Percentiles rank a stretch among this genome's conserved stretches.
phyloP scores from a whole-genome alignment of 2,888 invertebrate species.

The Dione vanillae region DNA sequence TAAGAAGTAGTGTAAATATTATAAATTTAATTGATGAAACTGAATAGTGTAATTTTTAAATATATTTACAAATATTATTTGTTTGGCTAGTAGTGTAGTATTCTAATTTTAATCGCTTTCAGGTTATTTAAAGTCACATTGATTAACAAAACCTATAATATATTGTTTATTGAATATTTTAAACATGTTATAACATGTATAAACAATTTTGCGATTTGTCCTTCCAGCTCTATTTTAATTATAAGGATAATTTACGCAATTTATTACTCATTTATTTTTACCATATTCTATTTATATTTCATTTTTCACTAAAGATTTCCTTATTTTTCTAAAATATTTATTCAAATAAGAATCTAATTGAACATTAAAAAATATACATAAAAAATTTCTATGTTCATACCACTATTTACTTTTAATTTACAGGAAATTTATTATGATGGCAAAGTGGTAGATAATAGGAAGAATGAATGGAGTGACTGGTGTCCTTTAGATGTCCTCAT shows the following conservation, averaged over 20 bases:
- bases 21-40: neutral
- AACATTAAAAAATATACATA: too few relatives aligned
- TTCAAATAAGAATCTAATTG: neutral
- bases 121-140: neutral
- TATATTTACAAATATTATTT: conserved; percentile 13
- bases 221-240: neutral
- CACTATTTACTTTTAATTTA: conserved; percentile 32
- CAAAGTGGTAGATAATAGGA: conserved; percentile 86
- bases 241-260: neutral
- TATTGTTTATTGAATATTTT: neutral
- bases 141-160: neutral
- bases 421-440: conserved; percentile 91
- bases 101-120: neutral
- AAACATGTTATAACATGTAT: conserved; percentile 7
- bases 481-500: conserved; percentile 90
- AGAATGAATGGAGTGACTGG: conserved; percentile 86
- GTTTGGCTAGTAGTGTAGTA: neutral
- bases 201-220: neutral
- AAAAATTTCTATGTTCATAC: neutral
- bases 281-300: neutral
- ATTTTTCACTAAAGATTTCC: neutral
- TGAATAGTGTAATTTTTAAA: neutral
- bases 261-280: neutral
- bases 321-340: neutral
- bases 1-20: neutral